Base-by-base conservation (phyloP, 2,888 invertebrate genomes). In the Drosophila pegasa region DNA sequence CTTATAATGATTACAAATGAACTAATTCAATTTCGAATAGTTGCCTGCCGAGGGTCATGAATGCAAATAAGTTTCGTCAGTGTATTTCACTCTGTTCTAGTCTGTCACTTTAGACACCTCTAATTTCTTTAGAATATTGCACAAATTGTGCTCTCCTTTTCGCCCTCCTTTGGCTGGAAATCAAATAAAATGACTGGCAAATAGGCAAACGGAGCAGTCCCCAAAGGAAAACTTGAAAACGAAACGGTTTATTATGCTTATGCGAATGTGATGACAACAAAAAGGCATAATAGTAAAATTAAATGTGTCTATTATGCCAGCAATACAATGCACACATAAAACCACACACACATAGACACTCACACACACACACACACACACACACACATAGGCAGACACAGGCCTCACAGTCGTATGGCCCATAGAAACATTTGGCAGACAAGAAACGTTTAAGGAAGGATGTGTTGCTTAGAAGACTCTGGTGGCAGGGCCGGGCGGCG, bases 221-320 rank as follows among this genome's bases (percentile, higher is more conserved):
- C 69, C 59, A 60, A 60, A 64, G 76, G 73, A 74, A 75, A 88
- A 78, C 81, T 86, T 87, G 89, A 82, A 86, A 86, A 75, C 68
- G 87, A 78, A 84, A 87, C 87, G 78, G 86, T 86, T 88, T 88
- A 87, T 80, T 80, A 80, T 78, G 79, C 75, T 87, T 80, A 87
- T 87, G 87, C 81, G 81, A 81, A 87, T 87, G 84, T 75, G 87
- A 83, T 86, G 87, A 80, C 90, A 89, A 85, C 89, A 89, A 89
- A 87, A 89, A 80, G 87, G 77, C 87, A 89, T 89, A 89, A 89
- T 90, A 89, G 90, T 89, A 89, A 89, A 89, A 89, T 90, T 90
- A 90, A 89, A 89, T 89, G 89, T 90, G 78, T 86, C 90, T 88
- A 88, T 86, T 86, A 86, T 86, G 86, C 78, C 78, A 70, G 86